These are phyloP conservation scores for Sebastes trivittatus DNA, from an alignment of 2,797 vertebrate species.

Conservation along the genomic window DNA sequence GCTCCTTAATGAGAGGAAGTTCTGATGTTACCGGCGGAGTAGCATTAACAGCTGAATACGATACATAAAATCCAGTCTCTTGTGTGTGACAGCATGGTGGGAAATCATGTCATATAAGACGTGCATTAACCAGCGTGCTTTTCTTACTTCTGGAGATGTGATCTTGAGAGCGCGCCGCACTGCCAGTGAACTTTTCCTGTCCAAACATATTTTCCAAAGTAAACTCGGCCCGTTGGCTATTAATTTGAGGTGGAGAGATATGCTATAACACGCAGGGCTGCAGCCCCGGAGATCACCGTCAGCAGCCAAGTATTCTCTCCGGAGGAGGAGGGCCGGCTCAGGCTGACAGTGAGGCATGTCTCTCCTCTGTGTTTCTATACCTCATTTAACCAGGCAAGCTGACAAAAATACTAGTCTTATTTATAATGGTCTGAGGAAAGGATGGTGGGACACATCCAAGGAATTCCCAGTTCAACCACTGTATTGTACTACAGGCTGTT, in stretches of 20 bases:
- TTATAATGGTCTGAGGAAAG: slow-evolving; percentile 34
- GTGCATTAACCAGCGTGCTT: slow-evolving; percentile 3
- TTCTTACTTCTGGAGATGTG: slow-evolving; percentile 44
- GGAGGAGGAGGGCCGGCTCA: slow-evolving; percentile 43
- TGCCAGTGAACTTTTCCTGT: slow-evolving; percentile 59
- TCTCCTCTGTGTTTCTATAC: slow-evolving; percentile 33
- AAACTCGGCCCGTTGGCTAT: slow-evolving; percentile 64
- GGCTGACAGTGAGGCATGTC: slow-evolving; percentile 60
- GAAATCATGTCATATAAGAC: slow-evolving; percentile 34
- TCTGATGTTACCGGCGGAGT: slow-evolving; percentile 36
- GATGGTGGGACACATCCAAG: slow-evolving; percentile 24
- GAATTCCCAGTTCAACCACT: slow-evolving; percentile 2
- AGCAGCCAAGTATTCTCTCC: slow-evolving; percentile 66
- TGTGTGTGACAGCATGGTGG: slow-evolving; percentile 40
- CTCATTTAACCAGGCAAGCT: slow-evolving; percentile 49
- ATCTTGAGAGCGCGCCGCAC: slow-evolving; percentile 22
- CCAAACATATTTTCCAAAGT: slow-evolving; percentile 70
- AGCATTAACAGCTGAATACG: slow-evolving; percentile 50
- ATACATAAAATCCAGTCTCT: slow-evolving; percentile 40
- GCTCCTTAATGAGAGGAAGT: slow-evolving; percentile 58
- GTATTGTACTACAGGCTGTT: background rate
- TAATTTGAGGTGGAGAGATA: slow-evolving; percentile 70
- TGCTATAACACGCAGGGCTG: slow-evolving; percentile 65
- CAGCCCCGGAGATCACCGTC: slow-evolving; percentile 62
- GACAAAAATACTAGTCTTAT: slow-evolving; percentile 36